Evolutionary conservation across 2,888 invertebrate genomes (phyloP).

Genomic region (Falcaria lacertinaria): DNA sequence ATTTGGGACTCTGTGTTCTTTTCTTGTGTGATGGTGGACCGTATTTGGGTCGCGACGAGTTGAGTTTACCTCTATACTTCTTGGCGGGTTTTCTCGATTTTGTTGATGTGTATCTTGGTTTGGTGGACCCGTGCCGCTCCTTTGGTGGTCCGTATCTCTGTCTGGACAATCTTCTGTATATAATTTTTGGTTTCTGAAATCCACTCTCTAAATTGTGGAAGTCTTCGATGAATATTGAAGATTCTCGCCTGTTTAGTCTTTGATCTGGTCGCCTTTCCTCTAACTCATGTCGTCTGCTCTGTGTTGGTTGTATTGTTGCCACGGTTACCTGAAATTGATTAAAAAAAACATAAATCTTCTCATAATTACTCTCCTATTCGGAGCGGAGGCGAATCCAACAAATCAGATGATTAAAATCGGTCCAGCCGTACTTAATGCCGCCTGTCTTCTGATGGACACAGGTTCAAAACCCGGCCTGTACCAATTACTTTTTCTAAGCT

Average conservation of each 20-base stretch:
- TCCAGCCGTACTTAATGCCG: no score
- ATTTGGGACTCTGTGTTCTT: slow-evolving; percentile 32
- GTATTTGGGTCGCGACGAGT: slow-evolving; percentile 29
- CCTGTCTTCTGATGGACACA: no score
- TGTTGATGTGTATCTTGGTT: slow-evolving; percentile 35
- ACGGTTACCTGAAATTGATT: slow-evolving; percentile 60
- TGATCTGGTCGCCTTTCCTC: slow-evolving; percentile 18
- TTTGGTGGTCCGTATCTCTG: slow-evolving; percentile 31
- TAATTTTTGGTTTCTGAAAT: slow-evolving; percentile 43
- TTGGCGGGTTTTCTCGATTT: slow-evolving; percentile 39
- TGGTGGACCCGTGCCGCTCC: slow-evolving; percentile 34
- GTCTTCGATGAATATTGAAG: slow-evolving; percentile 47
- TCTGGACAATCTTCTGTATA: slow-evolving; percentile 44
- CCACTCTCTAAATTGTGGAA: slow-evolving; percentile 34
- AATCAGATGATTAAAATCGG: no score
- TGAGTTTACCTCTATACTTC: slow-evolving; percentile 34
- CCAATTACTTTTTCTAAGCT: no score
- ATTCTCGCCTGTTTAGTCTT: slow-evolving; percentile 43
- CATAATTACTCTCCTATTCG: no score
- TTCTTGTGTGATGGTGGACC: slow-evolving; percentile 31
- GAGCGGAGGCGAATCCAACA: no score
- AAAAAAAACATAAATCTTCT: slow-evolving; percentile 7
- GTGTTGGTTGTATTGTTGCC: slow-evolving; percentile 33
- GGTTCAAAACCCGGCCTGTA: no score
- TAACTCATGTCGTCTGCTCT: slow-evolving; percentile 22